Percentiles rank a stretch among this genome's conserved stretches.
Evolutionary conservation across 2,113 vertebrate genomes (phyloP).

Genomic region (Colinus virginianus): DNA sequence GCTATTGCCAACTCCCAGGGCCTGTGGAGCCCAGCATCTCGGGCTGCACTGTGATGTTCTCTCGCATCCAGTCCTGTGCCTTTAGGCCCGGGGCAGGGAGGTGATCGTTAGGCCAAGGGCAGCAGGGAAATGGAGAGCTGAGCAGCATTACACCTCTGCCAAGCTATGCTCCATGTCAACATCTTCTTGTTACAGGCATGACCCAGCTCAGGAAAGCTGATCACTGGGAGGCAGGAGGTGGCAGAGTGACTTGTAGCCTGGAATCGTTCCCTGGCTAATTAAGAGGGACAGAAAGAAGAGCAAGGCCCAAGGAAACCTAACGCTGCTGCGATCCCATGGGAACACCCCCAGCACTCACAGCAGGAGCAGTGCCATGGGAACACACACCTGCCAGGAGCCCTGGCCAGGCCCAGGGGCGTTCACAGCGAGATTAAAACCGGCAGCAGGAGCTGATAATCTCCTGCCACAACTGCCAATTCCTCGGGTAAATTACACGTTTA

Average conservation of each 20-base stretch:
- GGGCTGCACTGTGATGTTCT: not conserved
- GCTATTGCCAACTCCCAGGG: not conserved
- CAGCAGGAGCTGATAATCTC: not conserved
- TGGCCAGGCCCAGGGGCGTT: not conserved
- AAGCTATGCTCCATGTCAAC: not conserved
- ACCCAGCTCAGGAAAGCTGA: slow-evolving; percentile 30
- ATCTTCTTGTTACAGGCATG: not conserved
- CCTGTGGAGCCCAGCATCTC: not conserved
- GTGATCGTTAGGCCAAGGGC: not conserved
- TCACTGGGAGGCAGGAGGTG: not conserved
- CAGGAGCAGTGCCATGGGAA: not conserved
- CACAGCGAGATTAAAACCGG: not conserved
- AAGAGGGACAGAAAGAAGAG: not conserved
- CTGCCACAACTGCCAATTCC: not conserved
- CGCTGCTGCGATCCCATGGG: not conserved
- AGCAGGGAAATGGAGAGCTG: not conserved
- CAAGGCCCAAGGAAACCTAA: slow-evolving; percentile 27
- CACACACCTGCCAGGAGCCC: not conserved
- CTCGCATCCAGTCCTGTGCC: not conserved
- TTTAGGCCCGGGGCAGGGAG: not conserved
- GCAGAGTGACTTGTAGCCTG: slow-evolving; percentile 30
- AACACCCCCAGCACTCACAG: not conserved
- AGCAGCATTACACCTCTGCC: not conserved
- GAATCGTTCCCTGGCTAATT: slow-evolving; percentile 35
- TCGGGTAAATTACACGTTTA: not conserved